These are phyloP conservation scores for Lepidocyrtinus sp. DNA, from an alignment of 2,888 invertebrate species.

Conservation along the genomic window DNA sequence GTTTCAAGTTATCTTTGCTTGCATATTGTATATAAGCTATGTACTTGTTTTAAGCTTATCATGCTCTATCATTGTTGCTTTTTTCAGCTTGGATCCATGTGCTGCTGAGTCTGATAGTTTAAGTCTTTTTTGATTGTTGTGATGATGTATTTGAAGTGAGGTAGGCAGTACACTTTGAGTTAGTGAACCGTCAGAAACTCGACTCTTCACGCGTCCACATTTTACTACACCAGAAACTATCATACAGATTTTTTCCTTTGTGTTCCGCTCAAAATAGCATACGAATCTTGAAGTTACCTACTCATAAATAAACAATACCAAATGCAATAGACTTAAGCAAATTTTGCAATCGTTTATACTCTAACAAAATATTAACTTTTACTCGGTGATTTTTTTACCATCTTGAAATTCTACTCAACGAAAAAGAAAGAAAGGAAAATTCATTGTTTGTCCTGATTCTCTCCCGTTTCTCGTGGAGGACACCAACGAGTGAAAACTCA, in stretches of 20 bases:
- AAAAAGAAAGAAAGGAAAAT: too few species aligned
- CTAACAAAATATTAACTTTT: too few species aligned
- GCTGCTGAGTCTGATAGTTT: slow-evolving; percentile 20
- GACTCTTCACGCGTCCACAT: slow-evolving; percentile 40
- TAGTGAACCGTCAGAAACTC: slow-evolving; percentile 58
- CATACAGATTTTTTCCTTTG: slow-evolving; percentile 21
- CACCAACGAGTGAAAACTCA: too few species aligned
- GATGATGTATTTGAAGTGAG: slow-evolving; percentile 55
- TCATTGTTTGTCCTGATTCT: too few species aligned
- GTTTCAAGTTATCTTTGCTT: not conserved
- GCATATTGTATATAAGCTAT: not conserved
- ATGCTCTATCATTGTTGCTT: slow-evolving; percentile 29
- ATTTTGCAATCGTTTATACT: too few species aligned
- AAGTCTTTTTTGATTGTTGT: slow-evolving; percentile 18
- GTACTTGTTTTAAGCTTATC: slow-evolving; percentile 22
- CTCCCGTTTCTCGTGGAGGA: too few species aligned
- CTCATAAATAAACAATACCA: slow-evolving; percentile 4
- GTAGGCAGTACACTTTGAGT: slow-evolving; percentile 59
- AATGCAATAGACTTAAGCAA: too few species aligned
- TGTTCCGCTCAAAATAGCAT: slow-evolving; percentile 52
- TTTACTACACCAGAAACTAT: slow-evolving; percentile 28
- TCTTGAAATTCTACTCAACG: too few species aligned
- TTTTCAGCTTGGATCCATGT: slow-evolving; percentile 30
- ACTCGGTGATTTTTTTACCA: too few species aligned
- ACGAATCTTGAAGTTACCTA: slow-evolving; percentile 3